Evolutionary conservation across 1,140 invertebrate species (phyloP).

Genomic region (Anagrus nilaparvatae): DNA sequence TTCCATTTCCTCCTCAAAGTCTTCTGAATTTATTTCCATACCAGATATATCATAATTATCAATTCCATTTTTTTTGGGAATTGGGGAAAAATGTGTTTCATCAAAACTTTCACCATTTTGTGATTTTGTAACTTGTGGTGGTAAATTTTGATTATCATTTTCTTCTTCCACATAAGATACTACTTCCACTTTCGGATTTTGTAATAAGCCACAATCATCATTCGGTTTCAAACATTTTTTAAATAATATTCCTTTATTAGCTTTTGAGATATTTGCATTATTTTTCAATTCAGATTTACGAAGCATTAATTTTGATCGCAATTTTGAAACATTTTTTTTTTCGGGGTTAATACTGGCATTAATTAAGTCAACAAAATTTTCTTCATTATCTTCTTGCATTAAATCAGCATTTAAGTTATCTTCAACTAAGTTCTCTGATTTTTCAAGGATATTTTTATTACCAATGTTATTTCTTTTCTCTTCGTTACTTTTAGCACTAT

Average conservation of each 20-base stretch:
- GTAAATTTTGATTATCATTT: neutral
- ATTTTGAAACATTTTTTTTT: neutral
- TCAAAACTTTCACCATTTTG: constrained; percentile 3
- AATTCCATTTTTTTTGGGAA: neutral
- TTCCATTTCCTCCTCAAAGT: constrained; percentile 10
- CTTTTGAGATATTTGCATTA: neutral
- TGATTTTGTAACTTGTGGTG: neutral
- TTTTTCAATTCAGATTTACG: neutral
- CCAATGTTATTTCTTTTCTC: neutral
- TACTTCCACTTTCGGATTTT: too few species aligned
- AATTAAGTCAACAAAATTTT: neutral
- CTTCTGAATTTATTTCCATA: constrained; percentile 10
- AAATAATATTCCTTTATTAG: constrained; percentile 4
- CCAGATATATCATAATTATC: constrained; percentile 4
- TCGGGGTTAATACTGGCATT: neutral
- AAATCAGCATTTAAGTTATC: neutral
- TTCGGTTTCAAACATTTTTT: too few species aligned
- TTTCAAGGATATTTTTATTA: neutral
- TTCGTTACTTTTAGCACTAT: neutral
- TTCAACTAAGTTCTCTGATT: too few species aligned
- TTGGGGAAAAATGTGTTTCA: constrained; percentile 14
- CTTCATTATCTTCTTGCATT: neutral
- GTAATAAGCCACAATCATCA: too few species aligned
- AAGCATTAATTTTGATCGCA: neutral
- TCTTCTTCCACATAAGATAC: too few species aligned